Conservation (phyloP, 1,140 invertebrate species). For the Dinoponera quadriceps region DNA sequence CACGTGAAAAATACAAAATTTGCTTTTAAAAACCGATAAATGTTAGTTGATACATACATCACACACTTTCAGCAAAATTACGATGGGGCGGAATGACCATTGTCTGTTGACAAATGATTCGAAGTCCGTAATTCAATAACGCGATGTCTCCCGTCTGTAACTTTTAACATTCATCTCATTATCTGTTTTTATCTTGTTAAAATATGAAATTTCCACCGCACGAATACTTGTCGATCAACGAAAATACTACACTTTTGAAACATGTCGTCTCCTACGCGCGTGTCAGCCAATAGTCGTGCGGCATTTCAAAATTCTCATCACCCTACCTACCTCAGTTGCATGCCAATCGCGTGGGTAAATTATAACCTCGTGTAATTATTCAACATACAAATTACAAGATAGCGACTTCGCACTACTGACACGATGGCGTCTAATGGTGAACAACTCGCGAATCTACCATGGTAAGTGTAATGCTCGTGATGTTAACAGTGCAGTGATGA, state of each 20-base stretch:
- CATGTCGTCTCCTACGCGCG: too few relatives aligned
- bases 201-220: too few relatives aligned
- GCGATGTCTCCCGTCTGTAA: too few relatives aligned
- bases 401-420: neutral
- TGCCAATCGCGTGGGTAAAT: neutral
- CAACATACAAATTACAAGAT: neutral
- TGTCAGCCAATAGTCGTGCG: too few relatives aligned
- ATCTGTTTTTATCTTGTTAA: too few relatives aligned
- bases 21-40: neutral
- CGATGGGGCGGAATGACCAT: neutral
- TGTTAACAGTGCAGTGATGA: conserved; percentile 8
- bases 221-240: too few relatives aligned
- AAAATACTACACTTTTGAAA: too few relatives aligned
- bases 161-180: too few relatives aligned
- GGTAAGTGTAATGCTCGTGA: conserved; percentile 79
- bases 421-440: conserved; percentile 70
- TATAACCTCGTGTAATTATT: conserved; percentile 33
- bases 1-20: neutral
- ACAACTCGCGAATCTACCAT: conserved; percentile 85
- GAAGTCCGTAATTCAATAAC: too few relatives aligned
- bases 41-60: too few relatives aligned
- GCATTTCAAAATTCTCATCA: too few relatives aligned
- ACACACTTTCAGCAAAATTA: neutral
- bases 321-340: too few relatives aligned
- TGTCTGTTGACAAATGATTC: neutral